These are phyloP conservation scores for Falco cherrug DNA, from an alignment of 2,797 vertebrate genomes.

Conservation along the genomic window DNA sequence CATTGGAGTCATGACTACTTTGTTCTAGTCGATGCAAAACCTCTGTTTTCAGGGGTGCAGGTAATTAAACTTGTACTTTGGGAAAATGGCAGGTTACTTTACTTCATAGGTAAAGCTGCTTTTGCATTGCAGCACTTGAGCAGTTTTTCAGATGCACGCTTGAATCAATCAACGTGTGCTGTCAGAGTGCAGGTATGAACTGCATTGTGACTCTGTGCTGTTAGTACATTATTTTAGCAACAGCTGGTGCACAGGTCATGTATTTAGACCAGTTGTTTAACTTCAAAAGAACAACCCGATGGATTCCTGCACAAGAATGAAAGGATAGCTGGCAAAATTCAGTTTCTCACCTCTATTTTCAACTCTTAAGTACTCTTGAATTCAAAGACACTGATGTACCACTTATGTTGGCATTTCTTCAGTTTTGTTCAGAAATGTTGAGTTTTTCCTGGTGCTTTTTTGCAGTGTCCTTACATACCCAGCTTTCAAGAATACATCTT, in stretches of 20 bases:
- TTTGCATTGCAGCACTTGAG: background rate
- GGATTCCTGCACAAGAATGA: background rate
- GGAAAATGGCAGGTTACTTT: background rate
- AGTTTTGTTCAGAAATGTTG: background rate
- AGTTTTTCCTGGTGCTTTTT: background rate
- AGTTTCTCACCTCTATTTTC: background rate
- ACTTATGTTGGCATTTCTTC: background rate
- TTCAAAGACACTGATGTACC: background rate
- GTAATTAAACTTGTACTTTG: background rate
- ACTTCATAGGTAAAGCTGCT: background rate
- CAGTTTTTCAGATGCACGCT: background rate
- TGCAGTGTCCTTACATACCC: background rate
- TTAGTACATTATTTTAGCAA: background rate
- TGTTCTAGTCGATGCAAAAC: background rate
- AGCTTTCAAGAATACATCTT: background rate
- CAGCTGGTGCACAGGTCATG: background rate
- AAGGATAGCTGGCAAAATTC: background rate
- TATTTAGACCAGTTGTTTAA: background rate
- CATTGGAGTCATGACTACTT: background rate
- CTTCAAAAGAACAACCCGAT: background rate
- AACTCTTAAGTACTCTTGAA: background rate
- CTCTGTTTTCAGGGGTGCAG: background rate
- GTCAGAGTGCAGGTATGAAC: background rate
- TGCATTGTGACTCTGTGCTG: background rate
- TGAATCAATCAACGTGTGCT: background rate